Conservation (phyloP, 2,888 invertebrate species). For the Hydrotaea cyrtoneurina region DNA sequence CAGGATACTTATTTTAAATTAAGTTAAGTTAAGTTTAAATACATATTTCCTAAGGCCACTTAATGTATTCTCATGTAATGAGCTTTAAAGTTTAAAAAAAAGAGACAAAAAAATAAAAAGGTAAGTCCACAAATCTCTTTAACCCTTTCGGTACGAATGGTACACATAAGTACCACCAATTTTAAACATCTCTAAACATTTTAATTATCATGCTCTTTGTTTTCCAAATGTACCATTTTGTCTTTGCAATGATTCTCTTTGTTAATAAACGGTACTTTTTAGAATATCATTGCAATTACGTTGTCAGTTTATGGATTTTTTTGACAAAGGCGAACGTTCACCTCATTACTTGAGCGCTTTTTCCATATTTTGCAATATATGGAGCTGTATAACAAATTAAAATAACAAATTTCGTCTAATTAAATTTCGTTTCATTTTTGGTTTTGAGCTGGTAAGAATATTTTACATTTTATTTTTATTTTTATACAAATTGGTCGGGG, state of each 20-base stretch:
- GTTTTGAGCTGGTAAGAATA: background rate
- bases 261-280: background rate
- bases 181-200: background rate
- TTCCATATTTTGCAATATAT: background rate
- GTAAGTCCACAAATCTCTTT: no score
- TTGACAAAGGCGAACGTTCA: background rate
- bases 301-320: background rate
- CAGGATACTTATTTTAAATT: no score
- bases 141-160: no score
- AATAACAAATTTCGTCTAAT: background rate
- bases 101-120: no score
- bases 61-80: no score
- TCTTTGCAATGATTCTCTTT: background rate
- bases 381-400: background rate
- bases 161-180: background rate
- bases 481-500: background rate
- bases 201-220: background rate
- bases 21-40: no score
- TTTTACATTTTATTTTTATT: no score
- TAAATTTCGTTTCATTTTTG: background rate
- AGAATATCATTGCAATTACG: background rate
- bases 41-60: no score
- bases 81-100: no score
- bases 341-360: background rate
- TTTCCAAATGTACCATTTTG: constrained; percentile 1